phyloP scores from a whole-genome alignment of 2,888 invertebrate genomes.

The Harpalus rufipes region DNA sequence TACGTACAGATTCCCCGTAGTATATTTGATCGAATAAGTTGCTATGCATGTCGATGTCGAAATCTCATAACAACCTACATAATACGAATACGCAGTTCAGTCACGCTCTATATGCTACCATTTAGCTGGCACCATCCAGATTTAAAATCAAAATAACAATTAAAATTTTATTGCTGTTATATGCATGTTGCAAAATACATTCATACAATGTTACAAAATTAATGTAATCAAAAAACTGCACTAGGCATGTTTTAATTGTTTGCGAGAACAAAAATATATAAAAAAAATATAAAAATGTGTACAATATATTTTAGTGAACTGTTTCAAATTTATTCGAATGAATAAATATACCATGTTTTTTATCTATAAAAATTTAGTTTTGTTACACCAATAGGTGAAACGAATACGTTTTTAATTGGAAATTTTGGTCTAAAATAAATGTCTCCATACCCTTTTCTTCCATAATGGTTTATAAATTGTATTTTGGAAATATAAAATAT shows the following conservation, averaged over 20 bases:
- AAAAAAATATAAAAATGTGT: background rate
- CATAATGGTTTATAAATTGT: too few relatives aligned
- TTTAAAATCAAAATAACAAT: constrained; percentile 40
- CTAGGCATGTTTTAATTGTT: background rate
- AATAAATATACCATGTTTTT: too few relatives aligned
- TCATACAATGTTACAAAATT: background rate
- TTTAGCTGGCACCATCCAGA: constrained; percentile 13
- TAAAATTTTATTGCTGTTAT: constrained; percentile 34
- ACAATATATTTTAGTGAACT: too few relatives aligned
- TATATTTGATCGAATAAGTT: constrained; percentile 30
- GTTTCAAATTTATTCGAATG: too few relatives aligned
- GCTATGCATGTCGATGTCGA: constrained; percentile 42
- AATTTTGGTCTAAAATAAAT: too few relatives aligned
- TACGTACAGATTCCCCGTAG: too few relatives aligned
- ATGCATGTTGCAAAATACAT: constrained; percentile 18
- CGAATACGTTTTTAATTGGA: too few relatives aligned
- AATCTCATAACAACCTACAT: constrained; percentile 26
- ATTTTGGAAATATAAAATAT: too few relatives aligned
- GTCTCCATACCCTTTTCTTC: too few relatives aligned
- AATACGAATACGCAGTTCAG: constrained; percentile 31
- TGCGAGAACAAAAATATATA: background rate
- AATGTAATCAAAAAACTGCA: constrained; percentile 3
- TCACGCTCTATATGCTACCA: constrained; percentile 27
- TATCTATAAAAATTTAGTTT: too few relatives aligned
- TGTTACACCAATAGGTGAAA: too few relatives aligned